These are phyloP conservation scores for Hypomecis atomaria DNA, from an alignment of 2,888 invertebrate genomes.

Conservation along the genomic window DNA sequence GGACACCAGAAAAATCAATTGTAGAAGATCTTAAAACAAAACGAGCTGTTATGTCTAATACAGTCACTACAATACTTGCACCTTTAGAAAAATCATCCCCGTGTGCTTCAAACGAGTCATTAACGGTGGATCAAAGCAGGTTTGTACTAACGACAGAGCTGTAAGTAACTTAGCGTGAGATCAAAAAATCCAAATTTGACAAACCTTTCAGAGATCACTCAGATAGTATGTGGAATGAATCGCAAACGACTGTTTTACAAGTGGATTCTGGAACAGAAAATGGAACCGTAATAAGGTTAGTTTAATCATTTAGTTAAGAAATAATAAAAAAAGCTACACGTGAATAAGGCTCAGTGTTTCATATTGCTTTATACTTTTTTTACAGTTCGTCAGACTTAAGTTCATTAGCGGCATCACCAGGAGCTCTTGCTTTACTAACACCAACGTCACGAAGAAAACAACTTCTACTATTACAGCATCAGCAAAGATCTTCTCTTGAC, in stretches of 20 bases:
- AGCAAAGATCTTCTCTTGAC: slow-evolving; percentile 93
- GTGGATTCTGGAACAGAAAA: slow-evolving; percentile 88
- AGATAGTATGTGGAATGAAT: slow-evolving; percentile 95
- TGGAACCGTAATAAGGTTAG: slow-evolving; percentile 83
- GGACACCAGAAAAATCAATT: slow-evolving; percentile 81
- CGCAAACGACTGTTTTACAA: slow-evolving; percentile 93
- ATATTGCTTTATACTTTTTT: slow-evolving; percentile 35
- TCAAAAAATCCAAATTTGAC: not conserved
- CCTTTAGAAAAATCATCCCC: slow-evolving; percentile 86
- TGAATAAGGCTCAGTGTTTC: not conserved
- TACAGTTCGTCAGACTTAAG: slow-evolving; percentile 79
- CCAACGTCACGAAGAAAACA: slow-evolving; percentile 92
- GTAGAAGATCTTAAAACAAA: slow-evolving; percentile 66
- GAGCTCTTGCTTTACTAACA: slow-evolving; percentile 87
- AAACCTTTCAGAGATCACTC: slow-evolving; percentile 88
- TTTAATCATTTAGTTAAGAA: slow-evolving; percentile 1
- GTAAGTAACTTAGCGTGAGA: not conserved
- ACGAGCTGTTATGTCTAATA: slow-evolving; percentile 62
- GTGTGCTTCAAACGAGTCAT: slow-evolving; percentile 93
- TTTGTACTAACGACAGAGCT: slow-evolving; percentile 39
- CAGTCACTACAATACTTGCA: slow-evolving; percentile 65
- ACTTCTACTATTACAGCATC: slow-evolving; percentile 90
- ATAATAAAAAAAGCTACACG: not conserved
- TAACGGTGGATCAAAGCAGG: slow-evolving; percentile 90
- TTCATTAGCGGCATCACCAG: slow-evolving; percentile 81